phyloP scores from a whole-genome alignment of 2,113 vertebrate genomes.

The Sinocyclocheilus maitianheensis region DNA sequence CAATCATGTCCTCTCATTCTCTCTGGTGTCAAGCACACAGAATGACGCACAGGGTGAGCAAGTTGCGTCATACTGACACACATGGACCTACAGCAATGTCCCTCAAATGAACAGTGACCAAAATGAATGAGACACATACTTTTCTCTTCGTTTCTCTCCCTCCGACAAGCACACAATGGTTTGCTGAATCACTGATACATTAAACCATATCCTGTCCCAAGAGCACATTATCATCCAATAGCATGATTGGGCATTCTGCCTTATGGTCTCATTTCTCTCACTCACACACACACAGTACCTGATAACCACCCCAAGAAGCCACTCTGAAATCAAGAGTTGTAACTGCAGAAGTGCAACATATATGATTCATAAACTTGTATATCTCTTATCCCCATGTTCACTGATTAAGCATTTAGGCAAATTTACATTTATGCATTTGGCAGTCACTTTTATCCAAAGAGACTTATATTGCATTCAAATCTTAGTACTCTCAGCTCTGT shows the following conservation, averaged over 20 bases:
- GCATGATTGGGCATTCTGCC: not conserved
- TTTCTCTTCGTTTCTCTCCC: not conserved
- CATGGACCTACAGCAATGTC: not conserved
- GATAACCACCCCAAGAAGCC: not conserved
- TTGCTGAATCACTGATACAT: not conserved
- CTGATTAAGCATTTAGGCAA: not conserved
- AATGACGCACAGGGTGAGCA: constrained; percentile 38
- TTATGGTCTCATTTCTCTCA: not conserved
- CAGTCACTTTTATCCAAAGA: not conserved
- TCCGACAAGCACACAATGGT: not conserved
- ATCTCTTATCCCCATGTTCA: not conserved
- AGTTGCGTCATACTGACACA: constrained; percentile 44
- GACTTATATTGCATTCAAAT: too few relatives aligned
- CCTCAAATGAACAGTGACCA: not conserved
- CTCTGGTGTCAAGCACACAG: constrained; percentile 32
- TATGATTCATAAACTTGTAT: not conserved
- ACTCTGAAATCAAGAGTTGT: not conserved
- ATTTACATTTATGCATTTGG: not conserved
- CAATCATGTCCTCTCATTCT: not conserved
- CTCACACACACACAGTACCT: not conserved
- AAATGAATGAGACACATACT: not conserved
- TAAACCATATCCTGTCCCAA: not conserved
- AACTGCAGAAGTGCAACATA: not conserved
- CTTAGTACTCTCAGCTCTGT: not conserved
- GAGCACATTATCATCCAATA: not conserved